phyloP scores from a whole-genome alignment of 2,888 invertebrate species.

The Rotaria magnacalcarata region DNA sequence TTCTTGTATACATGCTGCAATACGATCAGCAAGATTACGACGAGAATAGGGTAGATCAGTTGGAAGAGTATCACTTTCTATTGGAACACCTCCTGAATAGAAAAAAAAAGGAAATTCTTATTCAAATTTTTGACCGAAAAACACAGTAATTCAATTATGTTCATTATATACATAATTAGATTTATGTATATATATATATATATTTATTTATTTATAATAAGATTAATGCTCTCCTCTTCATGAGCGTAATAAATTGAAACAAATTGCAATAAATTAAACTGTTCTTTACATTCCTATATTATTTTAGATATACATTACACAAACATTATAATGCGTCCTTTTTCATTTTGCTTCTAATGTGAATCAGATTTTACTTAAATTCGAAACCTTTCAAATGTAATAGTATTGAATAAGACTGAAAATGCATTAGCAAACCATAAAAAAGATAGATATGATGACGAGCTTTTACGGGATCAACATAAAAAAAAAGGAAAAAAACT shows the following conservation, averaged over 20 bases:
- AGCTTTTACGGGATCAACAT: not conserved
- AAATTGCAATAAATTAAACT: too few species aligned
- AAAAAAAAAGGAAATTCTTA: too few species aligned
- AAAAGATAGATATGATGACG: not conserved
- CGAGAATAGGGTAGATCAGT: slow-evolving; percentile 12
- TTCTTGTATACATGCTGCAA: not conserved
- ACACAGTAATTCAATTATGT: too few species aligned
- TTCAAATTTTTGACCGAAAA: too few species aligned
- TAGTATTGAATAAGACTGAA: not conserved
- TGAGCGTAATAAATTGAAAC: too few species aligned
- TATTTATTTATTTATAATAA: too few species aligned
- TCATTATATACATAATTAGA: too few species aligned
- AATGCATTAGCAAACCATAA: not conserved
- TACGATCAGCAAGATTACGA: slow-evolving; percentile 1
- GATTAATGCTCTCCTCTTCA: too few species aligned
- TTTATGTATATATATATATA: too few species aligned
- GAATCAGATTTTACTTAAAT: not conserved
- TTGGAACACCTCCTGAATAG: not conserved
- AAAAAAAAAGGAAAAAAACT: not conserved
- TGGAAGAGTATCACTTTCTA: slow-evolving; percentile 22
- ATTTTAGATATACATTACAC: too few species aligned
- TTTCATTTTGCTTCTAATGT: not conserved
- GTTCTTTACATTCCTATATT: too few species aligned
- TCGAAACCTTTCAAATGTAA: not conserved
- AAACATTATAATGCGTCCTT: too few species aligned